phyloP scores from a whole-genome alignment of 92 coral and sea anemone species.

The Umimayanthus chanpuru region DNA sequence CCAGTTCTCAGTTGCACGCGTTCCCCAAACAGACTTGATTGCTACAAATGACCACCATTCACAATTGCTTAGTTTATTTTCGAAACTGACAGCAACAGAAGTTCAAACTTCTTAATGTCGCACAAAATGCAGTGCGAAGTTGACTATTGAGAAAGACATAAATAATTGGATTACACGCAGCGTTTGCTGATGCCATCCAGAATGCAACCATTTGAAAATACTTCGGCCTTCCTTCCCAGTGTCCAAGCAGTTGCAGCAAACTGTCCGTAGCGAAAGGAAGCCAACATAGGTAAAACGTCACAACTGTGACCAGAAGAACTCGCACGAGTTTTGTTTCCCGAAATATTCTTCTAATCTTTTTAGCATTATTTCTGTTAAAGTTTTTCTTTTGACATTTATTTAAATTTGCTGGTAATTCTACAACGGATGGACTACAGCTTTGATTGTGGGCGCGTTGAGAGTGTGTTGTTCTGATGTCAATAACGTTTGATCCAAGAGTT shows the following conservation, averaged over 20 bases:
- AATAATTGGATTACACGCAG: slow-evolving; percentile 73
- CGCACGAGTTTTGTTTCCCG: slow-evolving; percentile 65
- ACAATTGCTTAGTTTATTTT: background rate
- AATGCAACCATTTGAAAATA: slow-evolving; percentile 58
- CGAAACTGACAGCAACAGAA: background rate
- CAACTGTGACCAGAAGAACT: slow-evolving; percentile 67
- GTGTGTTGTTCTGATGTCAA: background rate
- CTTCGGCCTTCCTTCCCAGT: slow-evolving; percentile 60
- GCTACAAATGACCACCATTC: too few relatives aligned
- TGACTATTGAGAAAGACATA: slow-evolving; percentile 75
- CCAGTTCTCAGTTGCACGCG: too few relatives aligned
- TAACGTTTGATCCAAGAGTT: background rate
- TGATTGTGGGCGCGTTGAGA: background rate
- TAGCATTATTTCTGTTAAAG: slow-evolving; percentile 21
- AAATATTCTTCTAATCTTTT: slow-evolving; percentile 46
- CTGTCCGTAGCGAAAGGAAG: slow-evolving; percentile 72
- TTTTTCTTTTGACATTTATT: slow-evolving; percentile 11
- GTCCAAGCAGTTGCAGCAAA: slow-evolving; percentile 61
- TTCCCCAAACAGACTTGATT: too few relatives aligned
- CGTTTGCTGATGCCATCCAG: slow-evolving; percentile 80
- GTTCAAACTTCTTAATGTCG: slow-evolving; percentile 22
- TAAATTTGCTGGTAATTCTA: background rate
- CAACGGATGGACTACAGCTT: background rate
- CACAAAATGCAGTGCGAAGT: slow-evolving; percentile 69
- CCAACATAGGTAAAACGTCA: slow-evolving; percentile 73